Evolutionary conservation across 2,797 vertebrate genomes (phyloP), one percentile per base, ranked within the genome.

Genomic region (Florisuga fusca): DNA sequence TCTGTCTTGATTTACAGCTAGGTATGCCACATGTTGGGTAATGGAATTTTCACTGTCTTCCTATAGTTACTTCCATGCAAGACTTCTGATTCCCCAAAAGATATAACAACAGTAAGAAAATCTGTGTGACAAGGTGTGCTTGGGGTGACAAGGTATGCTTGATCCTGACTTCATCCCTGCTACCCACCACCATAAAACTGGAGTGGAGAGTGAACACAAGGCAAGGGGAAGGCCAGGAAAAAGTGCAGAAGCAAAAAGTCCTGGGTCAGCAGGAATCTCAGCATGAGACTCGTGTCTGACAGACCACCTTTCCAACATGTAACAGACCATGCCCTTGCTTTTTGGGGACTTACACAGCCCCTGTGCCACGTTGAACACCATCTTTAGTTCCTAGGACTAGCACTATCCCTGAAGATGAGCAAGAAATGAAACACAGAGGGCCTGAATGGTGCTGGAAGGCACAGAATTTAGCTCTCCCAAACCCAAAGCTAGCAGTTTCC

Each of bases 31-130:
- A 14, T 20, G 3, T 38, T 78, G 20, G 7, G 16, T n/a, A 68
- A 31, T 0, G 0, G 43, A 59, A 22, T 69, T 73, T 53, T 58
- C 20, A 61, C 17, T 63, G 63, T 5, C 8, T 12, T 51, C 8
- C 15, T 53, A 2, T 25, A 23, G 18, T 17, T 89, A n/a, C 15
- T 66, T 77, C 41, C 34, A 83, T 43, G 19, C 19, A 61, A 78
- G 54, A 71, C 14, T 71, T 89, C 23, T 33, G 6, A 19, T 12
- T 43, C 46, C 13, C 36, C 3, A 27, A 51, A 54, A 15, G 10
- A 77, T 87, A 53, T 20, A 71, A n/a, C 4, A 46, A 11, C 16
- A 48, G 5, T 15, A 61, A 38, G 17, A 51, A 87, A 74, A 77
- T 55, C 53, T 63, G 13, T 33, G 22, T 75, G 34, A 61, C 25